phyloP scores from a whole-genome alignment of 2,113 vertebrate species.

The Anser brachyrhynchus region DNA sequence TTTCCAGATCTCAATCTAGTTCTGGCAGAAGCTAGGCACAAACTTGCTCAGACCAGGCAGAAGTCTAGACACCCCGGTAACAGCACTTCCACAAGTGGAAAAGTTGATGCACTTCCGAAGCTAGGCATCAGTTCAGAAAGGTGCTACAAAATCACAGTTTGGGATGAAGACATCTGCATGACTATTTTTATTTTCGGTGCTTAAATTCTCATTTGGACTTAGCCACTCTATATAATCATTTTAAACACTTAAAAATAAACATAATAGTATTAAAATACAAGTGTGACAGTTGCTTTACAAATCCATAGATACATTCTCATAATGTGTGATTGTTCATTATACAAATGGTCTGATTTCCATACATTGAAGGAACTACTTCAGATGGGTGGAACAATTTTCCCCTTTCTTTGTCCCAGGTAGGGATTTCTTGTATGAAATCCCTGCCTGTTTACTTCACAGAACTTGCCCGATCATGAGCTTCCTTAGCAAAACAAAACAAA shows the following conservation, averaged over 20 bases:
- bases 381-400: slow-evolving; percentile 5
- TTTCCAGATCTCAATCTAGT: slow-evolving; percentile 39
- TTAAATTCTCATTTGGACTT: neutral
- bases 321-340: slow-evolving; percentile 6
- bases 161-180: neutral
- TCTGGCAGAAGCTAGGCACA: slow-evolving; percentile 32
- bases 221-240: neutral
- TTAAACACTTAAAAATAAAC: neutral
- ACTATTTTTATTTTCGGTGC: neutral
- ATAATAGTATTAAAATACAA: slow-evolving; percentile 29
- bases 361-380: slow-evolving; percentile 22
- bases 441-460: slow-evolving; percentile 7
- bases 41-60: slow-evolving; percentile 45
- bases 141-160: neutral
- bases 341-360: slow-evolving; percentile 29
- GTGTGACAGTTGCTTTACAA: neutral
- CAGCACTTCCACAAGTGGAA: slow-evolving; percentile 31
- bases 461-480: slow-evolving; percentile 48
- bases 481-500: slow-evolving; percentile 60
- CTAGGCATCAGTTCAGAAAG: neutral
- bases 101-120: neutral
- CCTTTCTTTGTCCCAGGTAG: neutral
- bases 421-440: neutral
- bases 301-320: neutral
- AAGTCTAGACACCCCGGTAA: slow-evolving; percentile 47